Evolutionary conservation across 1,140 invertebrate species (phyloP), one percentile per base, ranked within the genome.

Genomic region (Meloidogyne exigua): DNA sequence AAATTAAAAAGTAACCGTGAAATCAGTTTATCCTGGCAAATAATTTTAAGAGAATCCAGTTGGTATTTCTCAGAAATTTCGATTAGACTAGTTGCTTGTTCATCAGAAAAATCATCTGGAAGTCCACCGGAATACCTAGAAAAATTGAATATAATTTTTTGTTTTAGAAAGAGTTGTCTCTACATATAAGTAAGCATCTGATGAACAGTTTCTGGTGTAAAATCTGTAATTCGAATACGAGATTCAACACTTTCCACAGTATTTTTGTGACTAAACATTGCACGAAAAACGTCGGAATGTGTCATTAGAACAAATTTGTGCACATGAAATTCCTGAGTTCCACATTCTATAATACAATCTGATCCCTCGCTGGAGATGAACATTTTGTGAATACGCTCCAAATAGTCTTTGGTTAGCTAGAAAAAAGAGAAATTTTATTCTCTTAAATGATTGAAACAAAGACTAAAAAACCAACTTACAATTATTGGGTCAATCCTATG

Each of bases 141-240:
- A 77, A 10, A 78, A 39, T 39, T 1, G n/a, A 2, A 11, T 69
- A n/a, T n/a, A n/a, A n/a, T n/a, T n/a, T n/a, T 32, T 32, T 32
- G 28, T 3, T 32, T 32, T 32, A n/a, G n/a, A 32, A 32, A 32
- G 7, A 32, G 2, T 32, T 7, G 28, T 32, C 4, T 44, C 44
- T 86, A 85, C 49, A 87, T 80, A 72, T 84, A 87, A 18, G 84
- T 83, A 10, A 87, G 68, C 86, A 87, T 86, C 11, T 78, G 78
- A 15, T 85, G 70, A 11, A 87, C 84, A 12, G 84, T 80, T 9
- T 44, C 64, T 2, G 81, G 66, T 1, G 79, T 76, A 12, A 79
- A 75, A 49, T 87, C 85, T n/a, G 62, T 49, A 28, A 87, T 74
- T 4, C 73, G 70, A 13, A 87, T 68, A n/a, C 71, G 44, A 25